Conservation (phyloP, 23 tunicate genomes). For the Clavelina lepadiformis region DNA sequence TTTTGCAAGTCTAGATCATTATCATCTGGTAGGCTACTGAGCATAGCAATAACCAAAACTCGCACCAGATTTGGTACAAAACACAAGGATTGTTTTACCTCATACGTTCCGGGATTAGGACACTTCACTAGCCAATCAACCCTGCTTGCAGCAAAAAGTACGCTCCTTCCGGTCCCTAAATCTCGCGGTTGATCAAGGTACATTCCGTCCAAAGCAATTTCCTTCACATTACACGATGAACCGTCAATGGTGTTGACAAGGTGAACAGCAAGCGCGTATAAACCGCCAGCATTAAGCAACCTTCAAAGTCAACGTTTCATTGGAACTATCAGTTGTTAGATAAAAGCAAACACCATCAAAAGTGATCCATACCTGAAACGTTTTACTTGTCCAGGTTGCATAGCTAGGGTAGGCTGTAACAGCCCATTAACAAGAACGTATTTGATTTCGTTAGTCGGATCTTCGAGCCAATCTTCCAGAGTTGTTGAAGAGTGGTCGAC, state of each 20-base stretch:
- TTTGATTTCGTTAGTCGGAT: conserved; percentile 25
- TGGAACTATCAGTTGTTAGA: background rate
- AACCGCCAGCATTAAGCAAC: conserved; percentile 53
- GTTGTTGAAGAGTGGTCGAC: conserved; percentile 2
- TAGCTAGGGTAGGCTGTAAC: conserved; percentile 13
- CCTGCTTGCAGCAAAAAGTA: conserved; percentile 38
- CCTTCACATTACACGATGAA: conserved; percentile 21
- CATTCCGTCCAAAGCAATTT: conserved; percentile 68
- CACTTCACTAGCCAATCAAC: conserved; percentile 70
- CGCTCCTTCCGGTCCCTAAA: conserved; percentile 5
- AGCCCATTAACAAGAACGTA: conserved; percentile 33
- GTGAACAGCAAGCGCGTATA: conserved; percentile 37
- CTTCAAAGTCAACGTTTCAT: background rate
- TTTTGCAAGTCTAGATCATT: too few species aligned
- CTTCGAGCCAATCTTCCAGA: conserved; percentile 48
- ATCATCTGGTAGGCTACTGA: too few species aligned
- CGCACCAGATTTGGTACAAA: too few species aligned
- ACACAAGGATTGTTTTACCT: too few species aligned
- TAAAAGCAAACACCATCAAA: background rate
- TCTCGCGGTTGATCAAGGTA: conserved; percentile 53
- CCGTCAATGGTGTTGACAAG: conserved; percentile 9
- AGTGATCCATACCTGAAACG: conserved; percentile 30
- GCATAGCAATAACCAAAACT: too few species aligned
- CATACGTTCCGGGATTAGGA: conserved; percentile 29
- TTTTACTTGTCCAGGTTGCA: conserved; percentile 5